phyloP scores from a whole-genome alignment of 1,140 invertebrate genomes.

The Zaprionus lachaisei region DNA sequence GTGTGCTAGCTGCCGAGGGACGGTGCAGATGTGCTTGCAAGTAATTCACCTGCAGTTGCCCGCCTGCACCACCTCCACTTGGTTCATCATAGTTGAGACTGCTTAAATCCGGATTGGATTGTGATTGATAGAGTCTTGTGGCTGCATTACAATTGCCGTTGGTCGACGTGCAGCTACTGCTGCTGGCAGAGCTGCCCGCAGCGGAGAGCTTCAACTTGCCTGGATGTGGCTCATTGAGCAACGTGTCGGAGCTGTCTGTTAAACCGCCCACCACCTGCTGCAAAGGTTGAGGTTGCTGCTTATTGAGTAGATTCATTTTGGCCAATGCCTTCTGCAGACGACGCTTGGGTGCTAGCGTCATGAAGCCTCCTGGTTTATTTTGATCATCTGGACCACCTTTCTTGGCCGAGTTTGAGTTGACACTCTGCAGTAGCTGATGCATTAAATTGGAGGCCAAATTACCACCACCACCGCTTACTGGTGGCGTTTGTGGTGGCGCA shows the following conservation, averaged over 20 bases:
- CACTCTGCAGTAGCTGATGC: constrained; percentile 76
- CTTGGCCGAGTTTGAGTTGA: constrained; percentile 84
- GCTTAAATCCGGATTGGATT: constrained; percentile 96
- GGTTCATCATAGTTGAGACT: constrained; percentile 90
- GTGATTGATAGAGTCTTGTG: constrained; percentile 90
- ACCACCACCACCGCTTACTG: constrained; percentile 50
- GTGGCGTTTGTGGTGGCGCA: constrained; percentile 64
- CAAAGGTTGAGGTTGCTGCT: constrained; percentile 86
- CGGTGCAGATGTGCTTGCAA: constrained; percentile 68
- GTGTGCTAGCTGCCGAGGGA: constrained; percentile 71
- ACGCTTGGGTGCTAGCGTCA: constrained; percentile 94
- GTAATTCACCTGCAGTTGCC: constrained; percentile 62
- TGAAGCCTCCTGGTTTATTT: constrained; percentile 90
- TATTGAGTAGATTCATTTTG: constrained; percentile 96
- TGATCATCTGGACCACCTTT: constrained; percentile 85
- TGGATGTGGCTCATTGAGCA: constrained; percentile 53
- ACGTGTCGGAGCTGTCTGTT: constrained; percentile 69
- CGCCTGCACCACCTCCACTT: not conserved
- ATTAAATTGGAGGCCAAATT: constrained; percentile 78
- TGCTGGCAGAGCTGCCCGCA: constrained; percentile 44
- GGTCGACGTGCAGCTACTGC: constrained; percentile 55
- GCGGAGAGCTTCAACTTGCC: constrained; percentile 59
- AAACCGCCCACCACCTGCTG: constrained; percentile 52
- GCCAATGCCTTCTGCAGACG: constrained; percentile 94
- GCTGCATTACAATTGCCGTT: constrained; percentile 44